Evolutionary conservation across 64 coral and sea anemone species (phyloP).

Genomic region (Trachythela sp.): DNA sequence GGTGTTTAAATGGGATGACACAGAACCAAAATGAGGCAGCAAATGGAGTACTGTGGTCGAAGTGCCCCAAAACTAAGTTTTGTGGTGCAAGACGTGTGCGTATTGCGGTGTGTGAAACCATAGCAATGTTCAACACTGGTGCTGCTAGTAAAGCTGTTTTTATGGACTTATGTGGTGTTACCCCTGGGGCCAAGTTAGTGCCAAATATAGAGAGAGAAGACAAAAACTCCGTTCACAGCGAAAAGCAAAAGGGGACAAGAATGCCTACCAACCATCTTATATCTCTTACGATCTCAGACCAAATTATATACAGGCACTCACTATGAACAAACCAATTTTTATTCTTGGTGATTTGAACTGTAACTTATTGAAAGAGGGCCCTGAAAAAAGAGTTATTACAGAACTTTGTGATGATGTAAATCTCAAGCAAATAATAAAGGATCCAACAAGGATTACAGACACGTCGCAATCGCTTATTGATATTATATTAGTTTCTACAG

Average conservation of each 20-base stretch:
- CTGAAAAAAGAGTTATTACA: too few relatives aligned
- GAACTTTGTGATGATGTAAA: too few relatives aligned
- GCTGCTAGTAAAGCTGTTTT: conserved; percentile 17
- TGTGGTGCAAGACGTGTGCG: conserved; percentile 25
- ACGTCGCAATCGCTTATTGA: too few relatives aligned
- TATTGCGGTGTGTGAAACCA: conserved; percentile 45
- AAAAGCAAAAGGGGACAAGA: conserved; percentile 5
- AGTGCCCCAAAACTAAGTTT: conserved; percentile 34
- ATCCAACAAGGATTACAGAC: too few relatives aligned
- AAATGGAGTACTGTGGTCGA: conserved; percentile 36
- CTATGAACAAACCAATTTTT: too few relatives aligned
- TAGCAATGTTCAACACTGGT: conserved; percentile 43
- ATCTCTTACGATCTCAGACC: too few relatives aligned
- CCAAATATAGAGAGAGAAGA: neutral
- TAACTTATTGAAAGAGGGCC: too few relatives aligned
- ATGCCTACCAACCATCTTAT: neutral
- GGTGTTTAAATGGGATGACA: conserved; percentile 42
- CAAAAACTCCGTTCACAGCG: neutral
- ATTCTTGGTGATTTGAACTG: too few relatives aligned
- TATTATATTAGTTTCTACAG: too few relatives aligned
- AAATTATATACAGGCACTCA: too few relatives aligned
- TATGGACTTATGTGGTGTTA: conserved; percentile 21
- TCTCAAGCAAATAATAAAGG: too few relatives aligned
- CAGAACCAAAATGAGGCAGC: conserved; percentile 52
- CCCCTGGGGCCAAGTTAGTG: neutral